phyloP scores from a whole-genome alignment of 2,797 vertebrate genomes.

The Falco biarmicus region DNA sequence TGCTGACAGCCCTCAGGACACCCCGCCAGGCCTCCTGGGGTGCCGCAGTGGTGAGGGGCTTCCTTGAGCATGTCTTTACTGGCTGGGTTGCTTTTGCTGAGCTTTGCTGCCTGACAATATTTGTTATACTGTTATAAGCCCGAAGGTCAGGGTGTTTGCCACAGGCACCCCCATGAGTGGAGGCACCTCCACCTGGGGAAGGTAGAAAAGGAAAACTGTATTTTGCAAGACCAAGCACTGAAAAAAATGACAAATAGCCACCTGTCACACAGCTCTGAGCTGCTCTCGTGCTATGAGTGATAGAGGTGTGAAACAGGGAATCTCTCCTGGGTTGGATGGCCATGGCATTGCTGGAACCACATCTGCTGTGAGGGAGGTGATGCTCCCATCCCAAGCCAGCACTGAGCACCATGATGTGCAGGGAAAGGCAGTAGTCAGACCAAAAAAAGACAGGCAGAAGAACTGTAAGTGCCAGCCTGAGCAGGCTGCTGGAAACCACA shows the following conservation, averaged over 20 bases:
- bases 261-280: not conserved
- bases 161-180: not conserved
- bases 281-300: not conserved
- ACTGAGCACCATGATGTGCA: fast-evolving
- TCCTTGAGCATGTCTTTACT: not conserved
- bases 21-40: not conserved
- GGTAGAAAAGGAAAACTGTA: not conserved
- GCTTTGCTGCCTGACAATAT: not conserved
- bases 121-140: not conserved
- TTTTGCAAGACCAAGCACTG: not conserved
- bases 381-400: not conserved
- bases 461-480: not conserved
- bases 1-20: not conserved
- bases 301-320: not conserved
- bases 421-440: not conserved
- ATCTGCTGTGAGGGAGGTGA: not conserved
- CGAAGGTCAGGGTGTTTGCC: not conserved
- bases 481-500: not conserved
- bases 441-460: not conserved
- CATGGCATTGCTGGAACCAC: fast-evolving
- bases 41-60: fast-evolving
- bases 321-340: not conserved
- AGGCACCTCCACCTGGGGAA: not conserved
- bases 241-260: not conserved
- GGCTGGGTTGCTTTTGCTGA: not conserved